Evolutionary conservation across 2,797 vertebrate species (phyloP).

Genomic region (Hyperoplus immaculatus): DNA sequence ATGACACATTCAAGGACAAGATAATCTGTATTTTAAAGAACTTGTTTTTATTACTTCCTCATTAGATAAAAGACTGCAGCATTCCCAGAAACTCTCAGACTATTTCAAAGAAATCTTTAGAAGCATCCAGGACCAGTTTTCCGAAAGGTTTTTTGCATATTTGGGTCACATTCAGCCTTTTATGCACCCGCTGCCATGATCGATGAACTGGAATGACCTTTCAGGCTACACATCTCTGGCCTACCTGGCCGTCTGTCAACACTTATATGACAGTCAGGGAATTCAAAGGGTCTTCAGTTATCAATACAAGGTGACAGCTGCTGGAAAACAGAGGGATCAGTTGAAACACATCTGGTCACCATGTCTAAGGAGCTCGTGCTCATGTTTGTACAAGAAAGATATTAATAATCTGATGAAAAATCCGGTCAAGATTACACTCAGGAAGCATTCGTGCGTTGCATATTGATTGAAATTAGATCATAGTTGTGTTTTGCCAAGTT

Average conservation of each 20-base stretch:
- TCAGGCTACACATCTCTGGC: constrained; percentile 17
- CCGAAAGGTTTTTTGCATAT: constrained; percentile 26
- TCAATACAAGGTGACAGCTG: constrained; percentile 30
- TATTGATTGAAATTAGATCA: background rate
- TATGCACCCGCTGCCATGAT: background rate
- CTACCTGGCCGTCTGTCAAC: constrained; percentile 55
- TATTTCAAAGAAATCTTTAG: constrained; percentile 23
- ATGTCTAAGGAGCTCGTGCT: no score
- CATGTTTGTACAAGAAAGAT: no score
- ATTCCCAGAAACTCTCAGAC: constrained; percentile 2
- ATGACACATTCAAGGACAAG: background rate
- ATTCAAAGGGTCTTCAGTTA: constrained; percentile 24
- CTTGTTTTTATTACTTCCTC: background rate
- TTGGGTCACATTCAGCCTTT: constrained; percentile 8
- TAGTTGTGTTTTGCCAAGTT: background rate
- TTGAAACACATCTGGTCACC: background rate
- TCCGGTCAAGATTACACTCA: background rate
- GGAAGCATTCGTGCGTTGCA: background rate
- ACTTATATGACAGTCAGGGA: constrained; percentile 24
- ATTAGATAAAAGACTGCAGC: background rate
- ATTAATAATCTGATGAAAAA: constrained; percentile 2
- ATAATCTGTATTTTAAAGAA: background rate
- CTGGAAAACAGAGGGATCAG: constrained; percentile 3
- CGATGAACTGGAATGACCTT: constrained; percentile 54
- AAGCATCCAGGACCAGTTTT: background rate